phyloP scores from a whole-genome alignment of 2,888 invertebrate genomes.

The Lordiphosa fenestrarum region DNA sequence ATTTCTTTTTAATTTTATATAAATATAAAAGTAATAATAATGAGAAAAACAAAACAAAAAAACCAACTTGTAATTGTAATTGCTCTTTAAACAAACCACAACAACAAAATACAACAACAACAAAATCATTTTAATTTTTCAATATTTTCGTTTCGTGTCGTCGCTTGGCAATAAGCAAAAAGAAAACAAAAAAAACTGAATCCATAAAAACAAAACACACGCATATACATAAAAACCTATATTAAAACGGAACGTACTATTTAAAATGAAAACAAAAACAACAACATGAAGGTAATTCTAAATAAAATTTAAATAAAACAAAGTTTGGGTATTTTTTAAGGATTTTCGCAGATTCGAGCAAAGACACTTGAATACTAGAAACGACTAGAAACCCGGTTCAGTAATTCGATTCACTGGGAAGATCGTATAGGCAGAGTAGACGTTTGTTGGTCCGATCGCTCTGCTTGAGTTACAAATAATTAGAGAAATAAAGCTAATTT shows the following conservation, averaged over 20 bases:
- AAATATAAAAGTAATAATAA: conserved; percentile 71
- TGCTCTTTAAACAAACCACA: conserved; percentile 56
- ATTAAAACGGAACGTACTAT: conserved; percentile 57
- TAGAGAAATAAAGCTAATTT: too few species aligned
- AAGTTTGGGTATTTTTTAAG: conserved; percentile 11
- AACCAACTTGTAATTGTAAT: conserved; percentile 66
- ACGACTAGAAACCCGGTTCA: too few species aligned
- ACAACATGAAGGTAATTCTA: conserved; percentile 48
- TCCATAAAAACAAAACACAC: conserved; percentile 29
- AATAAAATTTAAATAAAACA: conserved; percentile 59
- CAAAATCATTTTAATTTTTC: conserved; percentile 47
- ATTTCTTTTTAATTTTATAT: conserved; percentile 72
- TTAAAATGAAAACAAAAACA: conserved; percentile 28
- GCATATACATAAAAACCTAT: conserved; percentile 40
- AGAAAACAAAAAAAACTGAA: conserved; percentile 9
- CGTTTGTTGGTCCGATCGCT: too few species aligned
- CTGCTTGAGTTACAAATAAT: too few species aligned
- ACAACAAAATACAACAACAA: conserved; percentile 41
- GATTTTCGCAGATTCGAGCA: neutral
- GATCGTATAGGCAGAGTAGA: too few species aligned
- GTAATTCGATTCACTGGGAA: too few species aligned
- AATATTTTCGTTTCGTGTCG: conserved; percentile 50
- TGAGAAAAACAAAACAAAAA: conserved; percentile 55
- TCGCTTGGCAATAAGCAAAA: conserved; percentile 45
- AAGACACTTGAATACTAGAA: too few species aligned